Conservation (phyloP, 2,797 vertebrate genomes). For the Lophotriccus pileatus region DNA sequence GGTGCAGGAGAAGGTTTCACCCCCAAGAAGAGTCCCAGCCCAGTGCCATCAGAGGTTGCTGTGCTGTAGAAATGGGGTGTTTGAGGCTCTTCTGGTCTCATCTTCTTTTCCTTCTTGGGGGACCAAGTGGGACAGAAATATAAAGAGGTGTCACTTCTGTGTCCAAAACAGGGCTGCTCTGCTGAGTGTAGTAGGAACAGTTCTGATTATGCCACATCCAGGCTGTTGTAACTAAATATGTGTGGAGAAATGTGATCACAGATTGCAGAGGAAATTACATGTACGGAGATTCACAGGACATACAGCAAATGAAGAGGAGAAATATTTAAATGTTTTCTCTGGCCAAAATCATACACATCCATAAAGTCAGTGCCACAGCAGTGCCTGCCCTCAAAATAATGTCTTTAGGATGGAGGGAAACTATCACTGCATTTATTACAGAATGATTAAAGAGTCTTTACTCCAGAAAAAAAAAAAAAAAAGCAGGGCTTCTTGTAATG, state of each 20-base stretch:
- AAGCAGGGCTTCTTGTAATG: background rate
- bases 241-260: background rate
- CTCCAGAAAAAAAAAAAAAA: background rate
- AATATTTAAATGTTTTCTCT: background rate
- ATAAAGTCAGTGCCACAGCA: background rate
- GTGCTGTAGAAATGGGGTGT: background rate
- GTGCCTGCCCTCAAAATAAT: background rate
- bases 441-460: background rate
- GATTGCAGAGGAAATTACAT: background rate
- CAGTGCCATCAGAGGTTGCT: background rate
- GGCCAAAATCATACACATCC: background rate
- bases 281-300: background rate
- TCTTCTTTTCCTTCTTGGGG: background rate
- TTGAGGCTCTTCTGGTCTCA: background rate
- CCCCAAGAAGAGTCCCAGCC: background rate
- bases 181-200: background rate
- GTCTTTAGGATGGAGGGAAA: background rate
- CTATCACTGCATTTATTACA: background rate
- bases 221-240: background rate
- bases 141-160: background rate
- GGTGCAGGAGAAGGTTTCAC: background rate
- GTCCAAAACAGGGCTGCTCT: background rate
- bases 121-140: background rate
- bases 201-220: background rate
- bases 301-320: background rate